Evolutionary conservation across 2,113 vertebrate genomes (phyloP).

Genomic region (Elgaria multicarinata): DNA sequence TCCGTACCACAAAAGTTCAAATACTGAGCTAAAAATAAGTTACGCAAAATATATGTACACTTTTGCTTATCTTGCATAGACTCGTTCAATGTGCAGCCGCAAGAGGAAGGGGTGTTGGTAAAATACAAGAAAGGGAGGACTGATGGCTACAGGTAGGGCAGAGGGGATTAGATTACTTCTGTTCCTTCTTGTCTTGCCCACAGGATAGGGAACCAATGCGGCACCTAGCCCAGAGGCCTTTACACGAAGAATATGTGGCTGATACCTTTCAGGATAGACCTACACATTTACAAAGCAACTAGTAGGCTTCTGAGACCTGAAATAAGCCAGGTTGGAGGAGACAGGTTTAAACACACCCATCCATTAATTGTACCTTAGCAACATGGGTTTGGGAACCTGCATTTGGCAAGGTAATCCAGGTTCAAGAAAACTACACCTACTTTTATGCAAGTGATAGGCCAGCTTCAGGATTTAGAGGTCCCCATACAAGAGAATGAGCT

Average conservation of each 20-base stretch:
- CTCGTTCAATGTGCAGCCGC: neutral
- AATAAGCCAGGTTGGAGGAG: neutral
- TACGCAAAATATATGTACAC: neutral
- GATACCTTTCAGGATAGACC: neutral
- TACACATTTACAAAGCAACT: neutral
- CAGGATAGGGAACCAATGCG: no score
- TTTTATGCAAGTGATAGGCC: neutral
- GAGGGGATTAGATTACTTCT: neutral
- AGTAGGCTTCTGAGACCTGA: neutral
- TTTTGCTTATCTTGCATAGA: neutral
- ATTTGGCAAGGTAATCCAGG: neutral
- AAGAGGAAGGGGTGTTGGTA: neutral
- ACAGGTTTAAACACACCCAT: neutral
- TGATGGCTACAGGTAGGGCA: neutral
- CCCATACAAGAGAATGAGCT: neutral
- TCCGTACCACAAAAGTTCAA: neutral
- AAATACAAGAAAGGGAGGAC: neutral
- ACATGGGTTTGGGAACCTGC: neutral
- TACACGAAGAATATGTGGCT: neutral
- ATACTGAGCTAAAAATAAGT: neutral
- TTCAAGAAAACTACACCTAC: neutral
- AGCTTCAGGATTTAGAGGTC: neutral
- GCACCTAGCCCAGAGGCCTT: neutral
- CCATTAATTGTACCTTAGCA: neutral
- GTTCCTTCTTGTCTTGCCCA: neutral